Evolutionary conservation across 2,888 invertebrate species (phyloP).

Genomic region (Pyrgus malvae): DNA sequence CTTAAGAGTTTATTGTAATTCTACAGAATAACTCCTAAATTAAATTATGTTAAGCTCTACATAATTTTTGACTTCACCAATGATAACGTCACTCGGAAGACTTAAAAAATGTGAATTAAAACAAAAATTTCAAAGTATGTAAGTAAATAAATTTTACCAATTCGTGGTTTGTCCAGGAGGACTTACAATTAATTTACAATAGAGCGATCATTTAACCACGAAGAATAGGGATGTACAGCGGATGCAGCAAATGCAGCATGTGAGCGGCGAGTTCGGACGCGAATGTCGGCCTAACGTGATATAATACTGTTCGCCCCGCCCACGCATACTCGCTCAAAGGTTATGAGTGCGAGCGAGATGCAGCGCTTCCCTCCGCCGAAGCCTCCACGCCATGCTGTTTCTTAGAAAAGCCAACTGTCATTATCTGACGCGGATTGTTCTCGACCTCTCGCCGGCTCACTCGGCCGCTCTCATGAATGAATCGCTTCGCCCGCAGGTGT

Average conservation of each 20-base stretch:
- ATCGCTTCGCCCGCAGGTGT: constrained; percentile 71
- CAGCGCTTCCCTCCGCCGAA: constrained; percentile 63
- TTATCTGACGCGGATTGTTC: constrained; percentile 73
- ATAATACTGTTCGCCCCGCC: constrained; percentile 71
- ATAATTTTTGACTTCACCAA: no score
- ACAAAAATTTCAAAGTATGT: no score
- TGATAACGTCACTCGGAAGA: no score
- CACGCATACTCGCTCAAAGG: constrained; percentile 66
- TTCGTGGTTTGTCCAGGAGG: no score
- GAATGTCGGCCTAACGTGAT: constrained; percentile 59
- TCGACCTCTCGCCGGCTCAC: constrained; percentile 65
- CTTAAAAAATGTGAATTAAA: no score
- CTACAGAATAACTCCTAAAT: no score
- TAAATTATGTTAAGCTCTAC: no score
- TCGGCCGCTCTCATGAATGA: constrained; percentile 73
- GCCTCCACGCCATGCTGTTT: constrained; percentile 71
- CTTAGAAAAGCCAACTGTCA: constrained; percentile 79
- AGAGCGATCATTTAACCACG: constrained; percentile 48
- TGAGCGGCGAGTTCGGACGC: constrained; percentile 40
- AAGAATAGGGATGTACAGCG: constrained; percentile 62
- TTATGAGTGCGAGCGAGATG: constrained; percentile 57
- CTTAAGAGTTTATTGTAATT: no score
- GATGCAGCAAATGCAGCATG: constrained; percentile 59
- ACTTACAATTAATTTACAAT: no score
- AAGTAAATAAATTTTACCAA: no score